Conservation (phyloP, 2,113 vertebrate species). For the Edolisoma coerulescens region DNA sequence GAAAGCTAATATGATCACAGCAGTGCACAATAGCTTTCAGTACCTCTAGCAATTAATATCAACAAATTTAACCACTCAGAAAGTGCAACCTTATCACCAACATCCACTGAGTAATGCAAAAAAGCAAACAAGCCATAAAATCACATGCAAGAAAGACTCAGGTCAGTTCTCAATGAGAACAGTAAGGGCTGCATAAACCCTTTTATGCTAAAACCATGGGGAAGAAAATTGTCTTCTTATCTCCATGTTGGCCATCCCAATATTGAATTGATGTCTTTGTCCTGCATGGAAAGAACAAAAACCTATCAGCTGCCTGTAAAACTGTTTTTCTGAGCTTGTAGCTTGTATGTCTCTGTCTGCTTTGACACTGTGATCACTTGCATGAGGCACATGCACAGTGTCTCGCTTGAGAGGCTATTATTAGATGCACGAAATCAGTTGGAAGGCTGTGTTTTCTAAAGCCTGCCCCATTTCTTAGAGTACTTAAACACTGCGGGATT, state of each 20-base stretch:
- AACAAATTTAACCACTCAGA: not conserved
- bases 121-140: not conserved
- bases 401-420: not conserved
- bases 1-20: not conserved
- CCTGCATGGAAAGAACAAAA: not conserved
- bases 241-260: not conserved
- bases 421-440: not conserved
- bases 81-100: not conserved
- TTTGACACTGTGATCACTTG: not conserved
- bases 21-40: not conserved
- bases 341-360: not conserved
- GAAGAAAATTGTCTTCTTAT: not conserved
- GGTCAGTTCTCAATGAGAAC: not conserved
- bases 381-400: not conserved
- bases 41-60: not conserved
- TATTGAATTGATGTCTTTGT: not conserved
- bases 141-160: not conserved
- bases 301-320: not conserved
- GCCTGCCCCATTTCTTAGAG: not conserved
- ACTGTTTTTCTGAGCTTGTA: not conserved
- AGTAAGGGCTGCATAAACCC: not conserved
- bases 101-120: not conserved
- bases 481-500: not conserved
- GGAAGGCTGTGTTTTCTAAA: not conserved
- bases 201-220: not conserved